Evolutionary conservation across 2,113 vertebrate species (phyloP).

Genomic region (Sciurus niger): DNA sequence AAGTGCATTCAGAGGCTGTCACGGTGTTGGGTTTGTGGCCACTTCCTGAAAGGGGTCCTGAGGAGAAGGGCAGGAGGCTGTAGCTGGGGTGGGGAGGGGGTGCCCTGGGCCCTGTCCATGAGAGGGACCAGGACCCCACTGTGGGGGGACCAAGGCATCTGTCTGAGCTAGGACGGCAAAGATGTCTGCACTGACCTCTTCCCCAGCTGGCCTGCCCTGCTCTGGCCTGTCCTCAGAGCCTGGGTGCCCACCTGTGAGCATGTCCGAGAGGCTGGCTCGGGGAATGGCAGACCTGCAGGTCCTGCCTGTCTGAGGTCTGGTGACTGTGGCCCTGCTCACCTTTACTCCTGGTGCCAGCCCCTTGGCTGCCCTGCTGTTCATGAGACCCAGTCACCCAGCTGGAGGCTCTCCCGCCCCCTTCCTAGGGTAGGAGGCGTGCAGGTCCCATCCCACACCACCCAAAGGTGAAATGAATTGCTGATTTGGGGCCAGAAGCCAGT

Average conservation of each 20-base stretch:
- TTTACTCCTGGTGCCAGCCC: too few relatives aligned
- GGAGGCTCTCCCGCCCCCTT: neutral
- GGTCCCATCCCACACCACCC: neutral
- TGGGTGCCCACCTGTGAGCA: neutral
- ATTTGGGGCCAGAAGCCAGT: slow-evolving; percentile 15
- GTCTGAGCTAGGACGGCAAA: neutral
- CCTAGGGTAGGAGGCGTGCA: neutral
- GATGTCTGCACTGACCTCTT: neutral
- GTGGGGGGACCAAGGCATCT: neutral
- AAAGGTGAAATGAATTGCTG: neutral
- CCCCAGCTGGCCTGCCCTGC: too few relatives aligned
- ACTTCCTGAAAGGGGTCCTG: neutral
- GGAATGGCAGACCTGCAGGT: neutral
- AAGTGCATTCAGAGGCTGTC: neutral
- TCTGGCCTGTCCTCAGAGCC: neutral
- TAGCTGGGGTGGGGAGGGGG: neutral
- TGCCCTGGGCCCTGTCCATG: neutral
- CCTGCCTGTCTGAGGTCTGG: neutral
- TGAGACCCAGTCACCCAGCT: neutral
- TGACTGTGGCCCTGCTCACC: neutral
- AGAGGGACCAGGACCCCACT: neutral
- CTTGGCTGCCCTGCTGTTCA: neutral
- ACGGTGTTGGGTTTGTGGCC: neutral
- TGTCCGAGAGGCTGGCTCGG: neutral
- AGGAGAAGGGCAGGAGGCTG: neutral